Evolutionary conservation across 2,113 vertebrate species (phyloP).

Genomic region (Mystacornis crossleyi): DNA sequence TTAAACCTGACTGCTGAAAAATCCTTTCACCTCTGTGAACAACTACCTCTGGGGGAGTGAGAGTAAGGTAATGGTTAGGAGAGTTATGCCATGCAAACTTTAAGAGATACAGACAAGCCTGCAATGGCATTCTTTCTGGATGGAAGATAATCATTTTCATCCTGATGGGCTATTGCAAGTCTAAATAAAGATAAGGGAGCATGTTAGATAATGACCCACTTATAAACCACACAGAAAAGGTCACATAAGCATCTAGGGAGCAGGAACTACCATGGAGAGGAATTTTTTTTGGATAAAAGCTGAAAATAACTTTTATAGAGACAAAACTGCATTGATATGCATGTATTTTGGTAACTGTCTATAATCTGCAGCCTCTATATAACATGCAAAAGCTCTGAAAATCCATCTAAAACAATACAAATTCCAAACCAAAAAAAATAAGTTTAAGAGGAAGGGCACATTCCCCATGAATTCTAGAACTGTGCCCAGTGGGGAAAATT

Average conservation of each 20-base stretch:
- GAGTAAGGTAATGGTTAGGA: not conserved
- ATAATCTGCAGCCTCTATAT: not conserved
- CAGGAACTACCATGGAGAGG: not conserved
- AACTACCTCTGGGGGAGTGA: not conserved
- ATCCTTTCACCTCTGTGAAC: not conserved
- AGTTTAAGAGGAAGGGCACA: not conserved
- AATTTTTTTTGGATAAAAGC: not conserved
- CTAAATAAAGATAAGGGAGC: not conserved
- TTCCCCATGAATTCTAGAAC: not conserved
- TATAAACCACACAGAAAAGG: not conserved
- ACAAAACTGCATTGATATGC: not conserved
- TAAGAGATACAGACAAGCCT: not conserved
- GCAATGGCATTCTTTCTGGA: not conserved
- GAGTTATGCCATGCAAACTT: not conserved
- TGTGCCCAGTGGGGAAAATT: not conserved
- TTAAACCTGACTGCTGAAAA: not conserved
- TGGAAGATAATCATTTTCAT: not conserved
- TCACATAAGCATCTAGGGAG: not conserved
- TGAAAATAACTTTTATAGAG: not conserved
- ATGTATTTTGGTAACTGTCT: not conserved
- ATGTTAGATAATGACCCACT: not conserved
- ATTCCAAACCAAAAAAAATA: not conserved
- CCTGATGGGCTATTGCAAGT: not conserved
- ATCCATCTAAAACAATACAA: not conserved
- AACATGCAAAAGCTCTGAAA: not conserved